Base-by-base conservation (phyloP, 2,888 invertebrate species). In the Macrophya alboannulata region DNA sequence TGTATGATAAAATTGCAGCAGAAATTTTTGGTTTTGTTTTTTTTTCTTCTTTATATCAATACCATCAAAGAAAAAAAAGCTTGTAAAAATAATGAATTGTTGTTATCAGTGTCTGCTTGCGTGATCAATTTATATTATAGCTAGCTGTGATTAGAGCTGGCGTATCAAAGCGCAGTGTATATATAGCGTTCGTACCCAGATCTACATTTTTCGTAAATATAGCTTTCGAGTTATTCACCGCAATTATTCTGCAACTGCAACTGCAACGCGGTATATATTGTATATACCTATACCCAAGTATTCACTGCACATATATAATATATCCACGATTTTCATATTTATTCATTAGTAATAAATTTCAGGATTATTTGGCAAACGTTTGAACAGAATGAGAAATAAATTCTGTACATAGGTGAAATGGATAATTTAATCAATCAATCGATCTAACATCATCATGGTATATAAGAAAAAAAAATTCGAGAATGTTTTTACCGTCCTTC, bases 31-130 rank as follows among this genome's bases (percentile, higher is more conserved):
- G 8, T 74, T 25, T 9, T 48, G 25, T 31, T 31, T 31, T 31
- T 31, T 31, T 31, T 31, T 31, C 3, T 31, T 31, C 31, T 31
- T 31, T 31, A 31, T 31, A 31, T 31, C 31, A 45, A 76, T 25
- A 76, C 21, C 25, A 55, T 59, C 31, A 31, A 2, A 31, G 37
- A 31, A 79, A 43, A 31, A 55, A 31, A 79, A 43, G 65, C 65
- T 82, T 82, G 62, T 65, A 65, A 82, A 65, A 82, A 65, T 79
- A 79, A 55, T 82, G 45, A 45, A 82, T 25, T 65, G 82, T 82
- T 82, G 82, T 65, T 82, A 62, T 65, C n/a, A 31, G 62, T 82
- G 65, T 31, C 31, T 82, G 65, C 62, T 79, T 79, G 25, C 59
- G 79, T 59, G 37, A 59, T 31, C 31, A 31, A 31, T 31, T 31